Evolutionary conservation across 2,797 vertebrate species (phyloP).

Genomic region (Sebastes melanostomus): DNA sequence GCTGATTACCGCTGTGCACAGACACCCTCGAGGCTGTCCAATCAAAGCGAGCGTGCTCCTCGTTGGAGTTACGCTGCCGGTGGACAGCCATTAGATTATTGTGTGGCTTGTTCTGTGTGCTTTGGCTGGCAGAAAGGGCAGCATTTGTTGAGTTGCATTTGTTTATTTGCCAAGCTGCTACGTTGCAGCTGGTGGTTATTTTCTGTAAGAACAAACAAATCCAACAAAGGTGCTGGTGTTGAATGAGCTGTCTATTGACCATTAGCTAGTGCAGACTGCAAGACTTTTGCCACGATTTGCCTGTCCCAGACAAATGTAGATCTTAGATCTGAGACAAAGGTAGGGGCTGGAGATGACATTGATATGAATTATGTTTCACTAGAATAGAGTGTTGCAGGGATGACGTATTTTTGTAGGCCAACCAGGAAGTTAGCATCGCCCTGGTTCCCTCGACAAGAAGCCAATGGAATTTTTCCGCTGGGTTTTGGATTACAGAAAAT

Average conservation of each 20-base stretch:
- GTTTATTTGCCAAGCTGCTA: slow-evolving; percentile 7
- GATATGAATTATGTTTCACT: neutral
- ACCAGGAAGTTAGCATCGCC: too few relatives aligned
- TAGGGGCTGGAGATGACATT: neutral
- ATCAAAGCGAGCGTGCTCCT: slow-evolving; percentile 31
- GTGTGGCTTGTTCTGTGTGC: neutral
- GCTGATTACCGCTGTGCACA: slow-evolving; percentile 18
- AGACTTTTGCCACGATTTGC: neutral
- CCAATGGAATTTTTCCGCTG: too few relatives aligned
- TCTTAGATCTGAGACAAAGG: neutral
- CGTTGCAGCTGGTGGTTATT: neutral
- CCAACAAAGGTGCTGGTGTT: neutral
- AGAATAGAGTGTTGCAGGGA: neutral
- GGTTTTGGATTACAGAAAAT: too few relatives aligned
- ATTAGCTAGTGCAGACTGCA: neutral
- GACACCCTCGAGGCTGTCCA: slow-evolving; percentile 1
- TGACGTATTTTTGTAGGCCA: too few relatives aligned
- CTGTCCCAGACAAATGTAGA: too few relatives aligned
- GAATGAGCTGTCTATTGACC: neutral
- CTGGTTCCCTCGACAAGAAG: too few relatives aligned
- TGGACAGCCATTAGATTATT: slow-evolving; percentile 6
- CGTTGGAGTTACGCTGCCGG: slow-evolving; percentile 15
- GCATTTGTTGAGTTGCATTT: neutral
- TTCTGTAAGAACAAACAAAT: neutral
- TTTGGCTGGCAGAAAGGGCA: neutral